phyloP scores from a whole-genome alignment of 1,140 invertebrate genomes.

The Littorina saxatilis region DNA sequence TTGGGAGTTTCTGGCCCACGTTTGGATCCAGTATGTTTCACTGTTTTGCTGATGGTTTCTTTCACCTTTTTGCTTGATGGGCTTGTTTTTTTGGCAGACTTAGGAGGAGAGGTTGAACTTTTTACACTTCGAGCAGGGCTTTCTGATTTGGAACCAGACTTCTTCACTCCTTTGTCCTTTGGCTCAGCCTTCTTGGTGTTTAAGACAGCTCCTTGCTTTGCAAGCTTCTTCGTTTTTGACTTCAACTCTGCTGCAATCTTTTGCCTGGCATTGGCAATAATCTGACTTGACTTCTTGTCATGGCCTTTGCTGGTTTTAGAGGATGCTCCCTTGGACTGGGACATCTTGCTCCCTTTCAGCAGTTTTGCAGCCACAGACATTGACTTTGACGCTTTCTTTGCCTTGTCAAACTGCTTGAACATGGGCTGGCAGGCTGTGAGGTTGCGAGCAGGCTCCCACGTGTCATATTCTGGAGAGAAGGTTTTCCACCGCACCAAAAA shows the following conservation, averaged over 20 bases:
- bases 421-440: slow-evolving; percentile 50
- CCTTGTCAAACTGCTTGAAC: slow-evolving; percentile 55
- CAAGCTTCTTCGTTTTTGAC: slow-evolving; percentile 4
- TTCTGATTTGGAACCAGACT: not conserved
- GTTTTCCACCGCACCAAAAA: slow-evolving; percentile 66
- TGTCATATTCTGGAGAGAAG: slow-evolving; percentile 57
- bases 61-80: not conserved
- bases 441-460: slow-evolving; percentile 66
- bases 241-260: slow-evolving; percentile 25
- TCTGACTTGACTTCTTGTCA: slow-evolving; percentile 33
- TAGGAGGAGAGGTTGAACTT: too few relatives aligned
- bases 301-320: slow-evolving; percentile 10
- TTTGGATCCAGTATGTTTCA: not conserved
- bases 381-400: slow-evolving; percentile 31
- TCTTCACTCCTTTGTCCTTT: not conserved
- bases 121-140: too few relatives aligned
- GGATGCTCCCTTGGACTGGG: slow-evolving; percentile 23
- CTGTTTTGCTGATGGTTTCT: not conserved
- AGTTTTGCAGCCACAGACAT: slow-evolving; percentile 46
- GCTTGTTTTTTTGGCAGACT: too few relatives aligned
- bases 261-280: slow-evolving; percentile 1
- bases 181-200: not conserved
- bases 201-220: not conserved
- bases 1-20: not conserved
- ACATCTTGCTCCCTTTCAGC: slow-evolving; percentile 47